Evolutionary conservation across 2,888 invertebrate species (phyloP), one percentile per base, ranked within the genome.

Genomic region (Bembecia ichneumoniformis): DNA sequence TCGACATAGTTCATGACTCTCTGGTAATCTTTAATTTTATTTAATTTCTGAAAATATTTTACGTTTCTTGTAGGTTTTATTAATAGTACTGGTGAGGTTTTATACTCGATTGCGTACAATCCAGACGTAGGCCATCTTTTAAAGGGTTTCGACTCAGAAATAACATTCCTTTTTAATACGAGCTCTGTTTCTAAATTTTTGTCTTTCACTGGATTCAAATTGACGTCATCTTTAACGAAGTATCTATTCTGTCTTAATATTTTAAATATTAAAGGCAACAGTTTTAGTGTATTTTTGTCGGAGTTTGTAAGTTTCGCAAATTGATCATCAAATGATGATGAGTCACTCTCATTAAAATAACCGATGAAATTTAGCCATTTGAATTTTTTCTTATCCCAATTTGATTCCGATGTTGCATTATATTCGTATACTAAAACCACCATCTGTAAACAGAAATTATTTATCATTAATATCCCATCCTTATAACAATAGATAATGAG

Each of bases 341-440:
- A 71, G 54, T 82, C 79, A 82, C 50, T 66, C 67, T 0, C 65
- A 54, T 52, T 59, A 68, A 10, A 59, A 47, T 49, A 13, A 9
- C 28, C 9, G 3, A 5, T 40, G 3, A 2, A 40, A 40, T 14
- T 40, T 2, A 40, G 40, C 40, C 40, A 40, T 5, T 5, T 40
- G 3, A n/a, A 3, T 13, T 40, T 40, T 13, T 59, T 60, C 51
- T 58, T 60, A n/a, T 54, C 57, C 14, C 54, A 34, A 43, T 59
- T 65, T 9, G 55, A 47, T n/a, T 66, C 64, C 1, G 66, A 53
- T 2, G 28, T 9, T 28, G 28, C 9, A 40, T 3, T 77, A 53
- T 76, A 80, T 56, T 82, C 79, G 60, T 79, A 83, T 47, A 80
- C 63, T 34, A 82, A 64, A 40, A 83, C 63, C 16, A 82, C 63